Percentiles rank a stretch among this genome's conserved stretches.
Conservation (phyloP, 1,140 invertebrate genomes). For the Bombus sibiricus region DNA sequence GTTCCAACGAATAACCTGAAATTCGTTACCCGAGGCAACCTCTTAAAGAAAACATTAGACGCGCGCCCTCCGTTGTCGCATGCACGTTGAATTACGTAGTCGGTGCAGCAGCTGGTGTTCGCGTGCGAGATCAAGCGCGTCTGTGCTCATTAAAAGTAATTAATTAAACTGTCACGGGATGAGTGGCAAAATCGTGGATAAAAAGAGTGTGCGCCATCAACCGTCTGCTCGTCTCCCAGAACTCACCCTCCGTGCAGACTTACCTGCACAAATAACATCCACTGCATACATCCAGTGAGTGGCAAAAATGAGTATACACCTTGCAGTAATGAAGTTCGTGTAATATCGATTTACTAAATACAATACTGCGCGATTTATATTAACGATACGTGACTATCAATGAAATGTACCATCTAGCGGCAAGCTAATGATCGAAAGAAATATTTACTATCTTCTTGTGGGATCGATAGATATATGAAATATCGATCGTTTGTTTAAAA, state of each 20-base stretch:
- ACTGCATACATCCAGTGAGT: neutral
- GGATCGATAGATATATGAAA: too few relatives aligned
- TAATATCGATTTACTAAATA: too few relatives aligned
- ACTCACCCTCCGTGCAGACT: neutral
- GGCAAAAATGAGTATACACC: too few relatives aligned
- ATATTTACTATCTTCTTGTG: too few relatives aligned
- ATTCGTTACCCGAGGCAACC: neutral
- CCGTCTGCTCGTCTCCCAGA: slow-evolving; percentile 34
- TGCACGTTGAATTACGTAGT: slow-evolving; percentile 18
- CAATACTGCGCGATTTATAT: too few relatives aligned
- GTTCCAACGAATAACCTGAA: neutral
- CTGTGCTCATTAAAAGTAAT: slow-evolving; percentile 66
- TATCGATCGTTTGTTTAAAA: too few relatives aligned
- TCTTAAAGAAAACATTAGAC: slow-evolving; percentile 10
- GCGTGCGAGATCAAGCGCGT: slow-evolving; percentile 35
- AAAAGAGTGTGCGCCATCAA: slow-evolving; percentile 38
- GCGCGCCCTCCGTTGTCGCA: neutral
- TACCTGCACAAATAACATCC: neutral
- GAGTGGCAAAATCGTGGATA: slow-evolving; percentile 51
- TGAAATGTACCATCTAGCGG: too few relatives aligned
- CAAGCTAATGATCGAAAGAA: too few relatives aligned
- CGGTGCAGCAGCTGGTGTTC: neutral
- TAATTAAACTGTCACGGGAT: slow-evolving; percentile 59
- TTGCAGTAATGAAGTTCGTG: too few relatives aligned
- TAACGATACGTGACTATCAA: too few relatives aligned